Conservation (phyloP, 2,113 vertebrate genomes). For the Sigmodon hispidus region DNA sequence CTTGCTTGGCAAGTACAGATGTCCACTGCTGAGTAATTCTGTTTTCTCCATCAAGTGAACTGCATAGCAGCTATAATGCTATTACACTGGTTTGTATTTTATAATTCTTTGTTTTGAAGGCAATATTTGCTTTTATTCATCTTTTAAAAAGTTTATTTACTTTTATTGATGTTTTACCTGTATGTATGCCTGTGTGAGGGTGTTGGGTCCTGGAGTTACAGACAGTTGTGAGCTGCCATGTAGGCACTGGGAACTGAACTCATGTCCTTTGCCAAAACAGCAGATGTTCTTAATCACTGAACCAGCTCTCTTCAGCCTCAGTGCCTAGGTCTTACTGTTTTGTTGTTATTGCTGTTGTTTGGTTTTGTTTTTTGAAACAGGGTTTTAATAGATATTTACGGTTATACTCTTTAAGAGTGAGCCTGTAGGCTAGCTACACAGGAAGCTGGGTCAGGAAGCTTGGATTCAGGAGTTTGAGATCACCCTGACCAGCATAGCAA, state of each 20-base stretch:
- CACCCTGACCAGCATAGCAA: not conserved
- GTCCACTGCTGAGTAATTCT: not conserved
- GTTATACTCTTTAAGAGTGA: not conserved
- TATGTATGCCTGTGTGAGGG: no score
- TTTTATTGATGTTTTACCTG: no score
- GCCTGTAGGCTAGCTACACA: not conserved
- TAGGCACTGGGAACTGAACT: no score
- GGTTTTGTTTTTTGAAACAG: no score
- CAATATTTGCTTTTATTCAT: slow-evolving; percentile 23
- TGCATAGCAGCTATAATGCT: not conserved
- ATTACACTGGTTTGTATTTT: not conserved
- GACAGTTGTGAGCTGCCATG: no score
- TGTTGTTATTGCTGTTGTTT: no score
- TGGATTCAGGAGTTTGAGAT: not conserved
- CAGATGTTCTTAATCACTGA: not conserved
- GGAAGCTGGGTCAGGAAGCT: not conserved
- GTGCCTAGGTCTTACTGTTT: no score
- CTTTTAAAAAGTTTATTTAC: not conserved
- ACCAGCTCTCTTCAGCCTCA: no score
- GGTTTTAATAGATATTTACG: slow-evolving; percentile 19
- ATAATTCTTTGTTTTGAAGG: not conserved
- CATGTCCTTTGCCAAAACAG: no score
- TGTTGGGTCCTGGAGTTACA: no score
- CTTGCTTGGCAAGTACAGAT: not conserved
- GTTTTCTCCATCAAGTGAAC: not conserved